A percentile compares a stretch with the other conserved stretches of the same genome.
Evolutionary conservation across 2,113 vertebrate genomes (phyloP).

Genomic region (Sciurus niger): DNA sequence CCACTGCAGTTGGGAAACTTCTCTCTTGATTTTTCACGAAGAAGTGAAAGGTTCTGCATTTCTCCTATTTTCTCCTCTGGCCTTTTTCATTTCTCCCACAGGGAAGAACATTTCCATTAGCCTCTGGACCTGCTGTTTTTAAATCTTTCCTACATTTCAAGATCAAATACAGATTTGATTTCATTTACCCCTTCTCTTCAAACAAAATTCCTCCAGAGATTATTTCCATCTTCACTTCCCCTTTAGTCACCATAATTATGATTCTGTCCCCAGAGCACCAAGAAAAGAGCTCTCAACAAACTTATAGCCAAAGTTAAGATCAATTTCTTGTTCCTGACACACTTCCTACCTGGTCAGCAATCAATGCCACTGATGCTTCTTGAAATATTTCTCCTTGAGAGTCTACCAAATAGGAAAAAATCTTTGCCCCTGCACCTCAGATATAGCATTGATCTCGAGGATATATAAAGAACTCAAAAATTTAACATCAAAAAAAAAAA

Average conservation of each 20-base stretch:
- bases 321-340: background rate
- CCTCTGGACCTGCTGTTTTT: background rate
- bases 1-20: too few species aligned
- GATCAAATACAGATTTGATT: too few species aligned
- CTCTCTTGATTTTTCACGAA: too few species aligned
- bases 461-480: too few species aligned
- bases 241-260: background rate
- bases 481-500: too few species aligned
- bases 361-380: background rate
- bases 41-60: too few species aligned
- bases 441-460: too few species aligned
- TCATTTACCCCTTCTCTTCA: background rate
- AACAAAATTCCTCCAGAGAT: background rate
- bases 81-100: too few species aligned
- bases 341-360: background rate
- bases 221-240: background rate
- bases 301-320: background rate
- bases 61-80: too few species aligned
- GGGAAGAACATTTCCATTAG: too few species aligned
- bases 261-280: background rate
- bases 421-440: too few species aligned
- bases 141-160: background rate
- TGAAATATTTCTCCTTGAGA: background rate
- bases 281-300: background rate
- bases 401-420: too few species aligned